These are phyloP conservation scores for Fregata magnificens DNA, from an alignment of 2,113 vertebrate species.

Conservation along the genomic window DNA sequence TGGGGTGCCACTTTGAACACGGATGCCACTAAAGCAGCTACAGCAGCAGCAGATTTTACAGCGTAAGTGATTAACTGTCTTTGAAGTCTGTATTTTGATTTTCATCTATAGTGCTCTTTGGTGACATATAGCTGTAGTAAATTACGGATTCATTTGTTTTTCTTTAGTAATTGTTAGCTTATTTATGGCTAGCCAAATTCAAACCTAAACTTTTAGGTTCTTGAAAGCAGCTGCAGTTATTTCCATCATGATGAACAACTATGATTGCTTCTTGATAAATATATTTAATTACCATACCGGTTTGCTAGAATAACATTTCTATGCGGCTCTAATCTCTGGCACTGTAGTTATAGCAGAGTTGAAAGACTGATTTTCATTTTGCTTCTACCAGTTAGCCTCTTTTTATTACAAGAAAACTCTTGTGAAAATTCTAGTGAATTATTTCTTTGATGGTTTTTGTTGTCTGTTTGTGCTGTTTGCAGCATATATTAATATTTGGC, in stretches of 20 bases:
- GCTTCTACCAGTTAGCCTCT: background rate
- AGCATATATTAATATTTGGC: background rate
- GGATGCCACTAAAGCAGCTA: constrained; percentile 96
- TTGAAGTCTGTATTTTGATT: background rate
- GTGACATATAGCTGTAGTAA: background rate
- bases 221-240: background rate
- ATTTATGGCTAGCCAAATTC: background rate
- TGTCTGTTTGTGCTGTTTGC: background rate
- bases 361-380: background rate
- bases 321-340: background rate
- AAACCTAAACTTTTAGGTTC: background rate
- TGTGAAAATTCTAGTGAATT: background rate
- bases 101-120: background rate
- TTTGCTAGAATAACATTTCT: background rate
- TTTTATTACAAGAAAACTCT: background rate
- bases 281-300: background rate
- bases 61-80: constrained; percentile 82
- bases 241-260: background rate
- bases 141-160: background rate
- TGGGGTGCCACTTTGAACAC: constrained; percentile 98
- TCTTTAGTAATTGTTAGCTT: background rate
- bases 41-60: constrained; percentile 96
- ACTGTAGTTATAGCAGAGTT: background rate
- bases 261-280: background rate
- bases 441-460: background rate